phyloP scores from a whole-genome alignment of 2,113 vertebrate genomes.

The Halcyon malimbica region DNA sequence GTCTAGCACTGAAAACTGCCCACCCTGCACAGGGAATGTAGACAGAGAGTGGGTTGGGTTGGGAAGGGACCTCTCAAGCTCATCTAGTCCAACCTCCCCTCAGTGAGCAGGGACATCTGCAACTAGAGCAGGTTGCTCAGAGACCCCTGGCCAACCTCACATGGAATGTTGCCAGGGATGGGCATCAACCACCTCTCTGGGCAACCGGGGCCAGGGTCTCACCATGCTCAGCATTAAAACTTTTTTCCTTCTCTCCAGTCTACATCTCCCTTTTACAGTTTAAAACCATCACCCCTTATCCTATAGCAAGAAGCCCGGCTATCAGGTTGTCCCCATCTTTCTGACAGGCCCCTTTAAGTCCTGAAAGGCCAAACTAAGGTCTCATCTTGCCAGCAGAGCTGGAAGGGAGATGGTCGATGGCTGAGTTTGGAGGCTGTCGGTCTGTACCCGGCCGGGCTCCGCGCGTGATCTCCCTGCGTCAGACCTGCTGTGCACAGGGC shows the following conservation, averaged over 20 bases:
- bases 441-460: not conserved
- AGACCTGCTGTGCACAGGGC: not conserved
- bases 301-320: not conserved
- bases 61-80: not conserved
- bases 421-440: rapidly evolving
- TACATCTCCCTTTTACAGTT: not conserved
- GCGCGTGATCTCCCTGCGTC: rapidly evolving
- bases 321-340: too few relatives aligned
- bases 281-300: not conserved
- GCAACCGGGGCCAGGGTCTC: not conserved
- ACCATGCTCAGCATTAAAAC: not conserved
- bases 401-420: not conserved
- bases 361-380: too few relatives aligned
- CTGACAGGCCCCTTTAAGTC: too few relatives aligned
- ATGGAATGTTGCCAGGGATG: not conserved
- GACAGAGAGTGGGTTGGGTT: not conserved
- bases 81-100: not conserved
- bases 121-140: not conserved
- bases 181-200: not conserved
- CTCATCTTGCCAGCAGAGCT: not conserved
- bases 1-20: rapidly evolving
- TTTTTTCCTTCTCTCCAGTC: not conserved
- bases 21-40: not conserved
- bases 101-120: not conserved
- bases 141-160: not conserved